Percentiles rank a stretch among this genome's conserved stretches.
These are phyloP conservation scores for Amaurobius ferox DNA, from an alignment of 2,888 invertebrate genomes.

Conservation along the genomic window DNA sequence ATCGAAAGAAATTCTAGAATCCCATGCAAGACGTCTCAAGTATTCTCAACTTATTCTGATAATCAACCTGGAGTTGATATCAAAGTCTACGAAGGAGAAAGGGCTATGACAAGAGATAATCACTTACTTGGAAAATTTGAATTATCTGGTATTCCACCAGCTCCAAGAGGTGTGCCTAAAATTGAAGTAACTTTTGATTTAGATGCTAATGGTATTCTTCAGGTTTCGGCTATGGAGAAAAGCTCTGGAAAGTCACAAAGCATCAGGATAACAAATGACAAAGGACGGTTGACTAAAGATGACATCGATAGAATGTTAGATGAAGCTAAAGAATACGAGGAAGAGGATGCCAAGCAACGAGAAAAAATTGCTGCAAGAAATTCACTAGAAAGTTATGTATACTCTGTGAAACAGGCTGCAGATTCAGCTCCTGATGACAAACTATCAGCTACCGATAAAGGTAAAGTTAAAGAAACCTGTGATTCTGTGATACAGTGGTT, in stretches of 20 bases:
- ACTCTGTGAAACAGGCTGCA: constrained; percentile 83
- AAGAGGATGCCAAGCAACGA: constrained; percentile 84
- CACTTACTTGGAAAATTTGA: constrained; percentile 81
- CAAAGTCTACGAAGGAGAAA: constrained; percentile 87
- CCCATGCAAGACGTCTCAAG: constrained; percentile 85
- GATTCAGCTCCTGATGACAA: constrained; percentile 77
- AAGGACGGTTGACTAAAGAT: constrained; percentile 91
- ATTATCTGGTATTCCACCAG: constrained; percentile 87
- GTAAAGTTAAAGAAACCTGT: constrained; percentile 79
- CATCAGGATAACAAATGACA: no score
- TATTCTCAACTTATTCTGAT: constrained; percentile 93
- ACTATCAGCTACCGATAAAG: constrained; percentile 83
- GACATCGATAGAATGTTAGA: constrained; percentile 84
- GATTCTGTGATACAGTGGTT: constrained; percentile 81
- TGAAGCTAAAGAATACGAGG: constrained; percentile 85
- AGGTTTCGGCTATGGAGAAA: no score
- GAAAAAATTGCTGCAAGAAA: constrained; percentile 84
- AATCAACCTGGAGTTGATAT: constrained; percentile 94
- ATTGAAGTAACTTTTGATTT: no score
- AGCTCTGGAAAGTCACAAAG: no score
- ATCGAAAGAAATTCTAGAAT: no score
- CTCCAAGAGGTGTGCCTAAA: no score
- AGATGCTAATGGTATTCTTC: no score
- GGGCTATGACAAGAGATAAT: constrained; percentile 93
- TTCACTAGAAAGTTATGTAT: constrained; percentile 84